These are phyloP conservation scores for Scomberomorus guttatus DNA, from an alignment of 2,797 vertebrate species.

Conservation along the genomic window DNA sequence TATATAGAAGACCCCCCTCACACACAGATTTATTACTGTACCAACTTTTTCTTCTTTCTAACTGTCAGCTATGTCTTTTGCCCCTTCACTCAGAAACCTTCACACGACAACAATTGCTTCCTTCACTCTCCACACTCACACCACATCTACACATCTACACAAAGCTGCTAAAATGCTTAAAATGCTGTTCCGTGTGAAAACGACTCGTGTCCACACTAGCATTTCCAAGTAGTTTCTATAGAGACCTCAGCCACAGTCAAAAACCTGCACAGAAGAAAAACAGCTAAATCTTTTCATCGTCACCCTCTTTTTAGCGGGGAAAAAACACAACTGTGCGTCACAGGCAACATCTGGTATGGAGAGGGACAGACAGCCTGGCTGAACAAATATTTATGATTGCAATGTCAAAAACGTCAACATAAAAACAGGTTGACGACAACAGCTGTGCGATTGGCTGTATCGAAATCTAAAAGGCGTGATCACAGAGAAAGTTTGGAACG, in stretches of 20 bases:
- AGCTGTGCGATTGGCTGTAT: not conserved
- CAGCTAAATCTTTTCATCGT: not conserved
- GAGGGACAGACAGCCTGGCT: not conserved
- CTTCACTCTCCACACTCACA: not conserved
- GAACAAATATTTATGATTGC: not conserved
- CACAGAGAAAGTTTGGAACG: too few species aligned
- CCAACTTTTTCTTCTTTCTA: not conserved
- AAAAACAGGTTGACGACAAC: slow-evolving; percentile 8
- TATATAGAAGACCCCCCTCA: slow-evolving; percentile 19
- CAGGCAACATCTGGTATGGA: slow-evolving; percentile 12
- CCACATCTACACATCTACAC: not conserved
- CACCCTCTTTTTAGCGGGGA: not conserved
- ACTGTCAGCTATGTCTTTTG: not conserved
- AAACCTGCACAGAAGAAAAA: not conserved
- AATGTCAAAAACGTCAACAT: not conserved
- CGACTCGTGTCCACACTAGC: not conserved
- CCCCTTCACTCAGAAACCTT: not conserved
- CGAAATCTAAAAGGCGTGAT: not conserved
- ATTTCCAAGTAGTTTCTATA: not conserved
- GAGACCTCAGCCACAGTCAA: not conserved
- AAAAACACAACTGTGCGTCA: slow-evolving; percentile 7
- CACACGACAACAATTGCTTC: slow-evolving; percentile 20
- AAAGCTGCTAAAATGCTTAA: too few species aligned
- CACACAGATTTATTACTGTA: not conserved
- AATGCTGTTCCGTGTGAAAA: not conserved